A percentile compares a stretch with the other conserved stretches of the same genome.
Conservation (phyloP, 2,113 vertebrate species). For the Accipiter virgatus region DNA sequence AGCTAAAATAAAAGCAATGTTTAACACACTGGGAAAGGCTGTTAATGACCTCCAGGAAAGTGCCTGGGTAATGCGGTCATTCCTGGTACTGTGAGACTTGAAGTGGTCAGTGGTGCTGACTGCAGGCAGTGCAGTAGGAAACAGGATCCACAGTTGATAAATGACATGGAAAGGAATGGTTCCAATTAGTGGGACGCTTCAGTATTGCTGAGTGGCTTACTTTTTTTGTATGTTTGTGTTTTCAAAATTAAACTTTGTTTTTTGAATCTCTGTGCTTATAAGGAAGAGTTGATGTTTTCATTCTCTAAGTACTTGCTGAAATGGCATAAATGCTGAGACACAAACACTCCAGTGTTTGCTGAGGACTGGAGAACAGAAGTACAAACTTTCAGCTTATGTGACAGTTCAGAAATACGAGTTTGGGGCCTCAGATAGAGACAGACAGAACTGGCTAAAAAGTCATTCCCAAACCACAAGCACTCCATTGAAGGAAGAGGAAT, state of each 20-base stretch:
- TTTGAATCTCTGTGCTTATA: neutral
- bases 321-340: neutral
- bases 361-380: neutral
- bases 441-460: neutral
- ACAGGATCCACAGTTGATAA: neutral
- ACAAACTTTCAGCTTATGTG: neutral
- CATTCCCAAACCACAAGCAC: neutral
- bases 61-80: neutral
- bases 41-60: neutral
- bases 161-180: neutral
- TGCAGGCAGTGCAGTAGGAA: neutral
- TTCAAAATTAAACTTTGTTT: neutral
- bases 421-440: slow-evolving; percentile 3
- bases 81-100: neutral
- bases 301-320: slow-evolving; percentile 3
- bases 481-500: neutral
- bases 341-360: neutral
- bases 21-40: neutral
- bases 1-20: neutral
- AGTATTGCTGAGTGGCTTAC: neutral
- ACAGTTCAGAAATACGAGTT: neutral
- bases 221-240: neutral
- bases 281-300: neutral
- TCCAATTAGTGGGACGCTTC: neutral
- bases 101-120: neutral